Evolutionary conservation across 2,797 vertebrate genomes (phyloP), one percentile per base, ranked within the genome.

Genomic region (Lacerta viridis): DNA sequence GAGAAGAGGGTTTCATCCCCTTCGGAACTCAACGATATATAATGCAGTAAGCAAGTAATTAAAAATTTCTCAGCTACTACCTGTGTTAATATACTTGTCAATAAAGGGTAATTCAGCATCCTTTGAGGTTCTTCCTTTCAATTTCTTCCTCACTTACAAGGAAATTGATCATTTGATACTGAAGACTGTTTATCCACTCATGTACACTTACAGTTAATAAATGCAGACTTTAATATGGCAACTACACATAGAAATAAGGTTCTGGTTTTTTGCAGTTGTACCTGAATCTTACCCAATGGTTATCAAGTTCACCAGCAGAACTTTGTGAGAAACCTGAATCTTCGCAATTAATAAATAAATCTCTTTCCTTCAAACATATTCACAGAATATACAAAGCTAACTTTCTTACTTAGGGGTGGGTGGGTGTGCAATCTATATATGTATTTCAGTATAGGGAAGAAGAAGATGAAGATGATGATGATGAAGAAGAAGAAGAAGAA

Each of bases 91-190:
- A 41, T 71, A 66, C 29, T 59, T 46, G 79, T 78, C 82, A 89
- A 85, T 83, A 90, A 46, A 81, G 78, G 75, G 80, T 20, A 68
- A 75, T 91, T 88, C 84, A 79, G 69, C n/a, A 80, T 87, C 43
- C 23, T 39, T n/a, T 41, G 64, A 29, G 43, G 43, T 71, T 86
- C 13, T 68, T 74, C 68, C 78, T 80, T 90, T 80, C 72, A 77
- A 83, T 90, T 88, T 91, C 68, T 77, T 83, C 55, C 72, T 88
- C 86, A 71, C 80, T 86, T 92, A 90, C 83, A 91, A 79, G 33
- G 59, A 87, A 83, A 86, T 27, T 75, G 46, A 86, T 18, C 80
- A 90, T 87, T 90, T 89, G 77, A 89, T 75, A 72, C 79, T 83
- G 20, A 69, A 71, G 79, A 83, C 61, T 72, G 7, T 68, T 81